phyloP scores from a whole-genome alignment of 2,797 vertebrate genomes.

The Hafferia zeledoni region DNA sequence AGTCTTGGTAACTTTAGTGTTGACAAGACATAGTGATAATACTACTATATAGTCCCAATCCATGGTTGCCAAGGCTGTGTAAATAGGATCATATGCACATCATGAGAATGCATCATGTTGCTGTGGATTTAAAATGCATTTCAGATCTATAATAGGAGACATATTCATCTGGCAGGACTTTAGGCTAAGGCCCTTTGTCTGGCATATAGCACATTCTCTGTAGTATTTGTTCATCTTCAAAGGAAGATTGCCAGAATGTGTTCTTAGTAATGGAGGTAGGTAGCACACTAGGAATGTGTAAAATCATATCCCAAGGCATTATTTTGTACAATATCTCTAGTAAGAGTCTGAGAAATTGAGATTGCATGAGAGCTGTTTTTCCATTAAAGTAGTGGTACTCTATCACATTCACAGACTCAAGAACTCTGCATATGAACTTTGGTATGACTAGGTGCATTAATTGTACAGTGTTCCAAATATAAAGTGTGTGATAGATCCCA shows the following conservation, averaged over 20 bases:
- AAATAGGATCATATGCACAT: neutral
- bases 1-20: neutral
- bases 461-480: neutral
- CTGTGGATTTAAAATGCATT: constrained; percentile 12
- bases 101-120: constrained; percentile 2
- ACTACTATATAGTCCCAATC: neutral
- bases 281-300: constrained; percentile 1
- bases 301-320: constrained; percentile 26
- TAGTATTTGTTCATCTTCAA: constrained; percentile 56
- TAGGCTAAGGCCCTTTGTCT: constrained; percentile 35
- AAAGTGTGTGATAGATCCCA: neutral
- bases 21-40: neutral
- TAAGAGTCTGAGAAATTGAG: neutral
- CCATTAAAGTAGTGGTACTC: neutral
- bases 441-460: neutral
- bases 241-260: constrained; percentile 8
- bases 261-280: constrained; percentile 16
- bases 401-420: neutral
- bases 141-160: constrained; percentile 50
- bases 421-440: neutral
- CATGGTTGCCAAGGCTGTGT: neutral
- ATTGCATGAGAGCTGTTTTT: neutral
- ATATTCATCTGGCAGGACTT: constrained; percentile 40
- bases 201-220: constrained; percentile 38
- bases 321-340: constrained; percentile 11